Evolutionary conservation across 1,140 invertebrate genomes (phyloP), one percentile per base, ranked within the genome.

Genomic region (Andricus grossulariae): DNA sequence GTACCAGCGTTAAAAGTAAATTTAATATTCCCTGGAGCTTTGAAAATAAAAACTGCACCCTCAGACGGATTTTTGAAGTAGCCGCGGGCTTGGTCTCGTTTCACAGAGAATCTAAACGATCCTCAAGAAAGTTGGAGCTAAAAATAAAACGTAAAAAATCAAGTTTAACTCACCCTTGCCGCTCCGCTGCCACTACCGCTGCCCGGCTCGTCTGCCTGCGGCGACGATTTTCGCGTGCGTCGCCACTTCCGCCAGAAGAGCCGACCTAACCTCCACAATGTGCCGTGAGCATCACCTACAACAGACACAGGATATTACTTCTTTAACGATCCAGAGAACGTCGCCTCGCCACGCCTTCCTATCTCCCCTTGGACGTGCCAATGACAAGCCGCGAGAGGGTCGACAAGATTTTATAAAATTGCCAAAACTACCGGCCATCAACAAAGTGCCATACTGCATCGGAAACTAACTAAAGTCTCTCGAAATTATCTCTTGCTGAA

Each of bases 131-230:
- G 15, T 32, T 25, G 52, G 15, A 32, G 45, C 25, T 50, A 21
- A 32, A 51, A 71, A 72, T 76, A 72, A 60, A 60, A 39, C 32
- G 13, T 45, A 66, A 39, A 66, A 66, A 66, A 39, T 66, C 15
- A 66, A 66, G 70, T 66, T 54, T 71, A 70, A 82, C 87, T 89
- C 80, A 91, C 90, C 90, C 90, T 85, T 86, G 88, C 89, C 88
- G 88, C 85, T 91, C 87, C 86, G 88, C 89, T 90, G 87, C 89
- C 88, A 91, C 90, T 89, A 91, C 89, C 90, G 85, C 88, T 90
- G 89, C 85, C 88, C 84, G 88, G 87, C 83, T 90, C 84, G 84
- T 87, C 85, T 81, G 85, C 83, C 88, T 81, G 84, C 85, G 85
- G 83, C 87, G 80, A 87, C 82, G 83, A 89, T 87, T 87, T 88